These are phyloP conservation scores for Halesus radiatus DNA, from an alignment of 1,140 invertebrate genomes.

Conservation along the genomic window DNA sequence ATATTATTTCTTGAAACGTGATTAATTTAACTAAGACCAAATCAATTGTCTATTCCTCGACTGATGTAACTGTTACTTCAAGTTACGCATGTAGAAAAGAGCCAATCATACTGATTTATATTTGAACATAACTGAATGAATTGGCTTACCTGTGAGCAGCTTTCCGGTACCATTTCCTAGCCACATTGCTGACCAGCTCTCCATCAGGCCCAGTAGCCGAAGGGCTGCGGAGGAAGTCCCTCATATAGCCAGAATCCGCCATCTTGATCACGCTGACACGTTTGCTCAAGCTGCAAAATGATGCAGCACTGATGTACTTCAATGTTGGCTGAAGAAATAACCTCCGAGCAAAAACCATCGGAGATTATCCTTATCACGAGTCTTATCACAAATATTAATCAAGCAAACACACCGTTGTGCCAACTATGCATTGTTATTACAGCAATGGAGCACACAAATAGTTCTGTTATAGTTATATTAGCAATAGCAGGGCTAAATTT, in stretches of 20 bases:
- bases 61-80: too few relatives aligned
- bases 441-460: neutral
- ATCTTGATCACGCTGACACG: conserved; percentile 41
- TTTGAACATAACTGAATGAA: too few relatives aligned
- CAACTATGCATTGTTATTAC: neutral
- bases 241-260: conserved; percentile 50
- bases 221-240: conserved; percentile 45
- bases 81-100: too few relatives aligned
- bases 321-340: conserved; percentile 46
- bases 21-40: too few relatives aligned
- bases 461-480: neutral
- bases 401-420: neutral
- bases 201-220: conserved; percentile 39
- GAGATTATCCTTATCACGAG: conserved; percentile 49
- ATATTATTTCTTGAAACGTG: too few relatives aligned
- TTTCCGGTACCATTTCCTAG: conserved; percentile 54
- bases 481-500: neutral
- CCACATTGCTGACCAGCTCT: conserved; percentile 44
- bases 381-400: conserved; percentile 19
- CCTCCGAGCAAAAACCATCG: conserved; percentile 53
- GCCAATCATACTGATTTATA: too few relatives aligned
- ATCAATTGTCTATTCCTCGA: too few relatives aligned
- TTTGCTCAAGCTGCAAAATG: conserved; percentile 48
- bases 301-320: conserved; percentile 48
- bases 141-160: conserved; percentile 53